Conservation (phyloP, 37 sponge, comb jelly and placozoan genomes). For the Agelas oroides region DNA sequence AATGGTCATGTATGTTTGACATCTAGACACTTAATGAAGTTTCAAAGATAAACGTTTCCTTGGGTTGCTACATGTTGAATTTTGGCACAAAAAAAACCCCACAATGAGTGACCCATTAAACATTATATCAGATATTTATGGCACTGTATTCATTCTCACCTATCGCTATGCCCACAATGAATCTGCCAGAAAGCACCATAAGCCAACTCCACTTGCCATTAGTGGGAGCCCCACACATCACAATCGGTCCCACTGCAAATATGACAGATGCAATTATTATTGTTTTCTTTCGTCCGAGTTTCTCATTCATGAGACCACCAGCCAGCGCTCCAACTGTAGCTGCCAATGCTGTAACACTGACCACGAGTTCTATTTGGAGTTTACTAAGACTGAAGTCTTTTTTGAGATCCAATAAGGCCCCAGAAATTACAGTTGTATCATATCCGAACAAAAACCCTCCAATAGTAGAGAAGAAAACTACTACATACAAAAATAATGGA, state of each 20-base stretch:
- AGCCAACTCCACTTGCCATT: background rate
- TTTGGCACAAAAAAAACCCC: too few species aligned
- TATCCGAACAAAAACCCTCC: conserved; percentile 68
- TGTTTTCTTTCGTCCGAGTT: conserved; percentile 23
- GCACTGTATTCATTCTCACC: too few species aligned
- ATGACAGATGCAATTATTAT: conserved; percentile 44
- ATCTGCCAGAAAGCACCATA: conserved; percentile 34
- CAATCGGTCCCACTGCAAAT: conserved; percentile 50
- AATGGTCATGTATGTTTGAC: too few species aligned
- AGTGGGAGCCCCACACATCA: conserved; percentile 40
- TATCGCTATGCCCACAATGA: conserved; percentile 49
- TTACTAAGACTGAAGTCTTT: conserved; percentile 5
- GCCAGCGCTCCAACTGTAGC: conserved; percentile 38
- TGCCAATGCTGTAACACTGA: conserved; percentile 46
- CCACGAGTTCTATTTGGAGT: conserved; percentile 32
- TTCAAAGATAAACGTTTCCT: too few species aligned
- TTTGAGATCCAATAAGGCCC: conserved; percentile 39
- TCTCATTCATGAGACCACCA: conserved; percentile 27
- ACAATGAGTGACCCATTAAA: too few species aligned
- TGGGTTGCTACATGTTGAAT: too few species aligned
- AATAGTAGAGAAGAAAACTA: conserved; percentile 21
- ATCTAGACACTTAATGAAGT: too few species aligned
- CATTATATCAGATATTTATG: too few species aligned
- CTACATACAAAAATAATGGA: background rate
- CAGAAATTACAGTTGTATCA: conserved; percentile 53